Evolutionary conservation across 2,113 vertebrate genomes (phyloP).

Genomic region (Pedetes capensis): DNA sequence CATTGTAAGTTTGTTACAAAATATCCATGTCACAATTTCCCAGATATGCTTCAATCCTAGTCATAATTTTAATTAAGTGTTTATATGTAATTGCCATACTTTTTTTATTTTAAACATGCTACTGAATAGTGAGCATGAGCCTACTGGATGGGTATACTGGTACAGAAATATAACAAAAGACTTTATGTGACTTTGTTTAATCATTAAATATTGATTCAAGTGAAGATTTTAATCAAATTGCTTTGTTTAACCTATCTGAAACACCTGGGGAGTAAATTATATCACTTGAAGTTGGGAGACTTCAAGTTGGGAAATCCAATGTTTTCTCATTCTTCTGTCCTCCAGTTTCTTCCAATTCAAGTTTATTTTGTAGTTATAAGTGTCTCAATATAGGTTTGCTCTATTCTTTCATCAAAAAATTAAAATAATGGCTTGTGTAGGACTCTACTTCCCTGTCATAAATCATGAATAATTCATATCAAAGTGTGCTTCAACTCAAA

Average conservation of each 20-base stretch:
- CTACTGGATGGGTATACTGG: no score
- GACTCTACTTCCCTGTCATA: neutral
- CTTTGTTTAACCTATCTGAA: neutral
- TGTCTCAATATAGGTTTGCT: neutral
- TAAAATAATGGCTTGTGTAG: neutral
- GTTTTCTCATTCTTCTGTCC: neutral
- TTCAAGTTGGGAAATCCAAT: neutral
- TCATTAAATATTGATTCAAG: neutral
- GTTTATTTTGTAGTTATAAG: neutral
- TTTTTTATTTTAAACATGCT: neutral
- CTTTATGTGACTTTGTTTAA: neutral
- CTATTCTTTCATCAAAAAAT: neutral
- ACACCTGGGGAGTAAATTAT: neutral
- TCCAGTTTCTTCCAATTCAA: neutral
- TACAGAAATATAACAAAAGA: neutral
- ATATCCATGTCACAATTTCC: neutral
- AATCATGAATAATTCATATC: neutral
- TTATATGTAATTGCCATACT: neutral
- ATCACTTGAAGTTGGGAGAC: neutral
- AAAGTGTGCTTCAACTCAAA: neutral
- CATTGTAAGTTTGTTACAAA: neutral
- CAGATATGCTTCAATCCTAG: neutral
- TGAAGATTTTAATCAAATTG: neutral
- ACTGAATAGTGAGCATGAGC: neutral
- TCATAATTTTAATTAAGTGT: neutral